phyloP scores from a whole-genome alignment of 2,113 vertebrate genomes.

The Sturnus vulgaris region DNA sequence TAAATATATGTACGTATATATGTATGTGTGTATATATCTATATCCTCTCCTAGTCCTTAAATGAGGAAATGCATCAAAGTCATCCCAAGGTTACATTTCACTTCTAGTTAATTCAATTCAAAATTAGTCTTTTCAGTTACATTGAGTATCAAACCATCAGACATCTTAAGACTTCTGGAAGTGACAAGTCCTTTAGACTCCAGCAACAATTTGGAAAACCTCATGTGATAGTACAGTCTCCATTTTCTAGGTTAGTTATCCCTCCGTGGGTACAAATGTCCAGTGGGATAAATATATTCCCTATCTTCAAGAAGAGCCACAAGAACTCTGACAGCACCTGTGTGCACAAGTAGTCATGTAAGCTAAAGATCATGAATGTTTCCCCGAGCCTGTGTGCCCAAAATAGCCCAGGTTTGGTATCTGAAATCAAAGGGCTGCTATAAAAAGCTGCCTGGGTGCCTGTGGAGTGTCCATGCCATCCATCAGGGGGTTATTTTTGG shows the following conservation, averaged over 20 bases:
- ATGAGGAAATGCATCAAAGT: not conserved
- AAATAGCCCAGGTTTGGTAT: conserved; percentile 84
- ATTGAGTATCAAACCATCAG: not conserved
- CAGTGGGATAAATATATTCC: not conserved
- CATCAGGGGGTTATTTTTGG: conserved; percentile 85
- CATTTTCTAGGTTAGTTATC: not conserved
- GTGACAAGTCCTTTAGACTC: not conserved
- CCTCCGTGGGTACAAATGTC: not conserved
- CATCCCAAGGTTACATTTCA: not conserved
- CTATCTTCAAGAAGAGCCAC: conserved; percentile 17
- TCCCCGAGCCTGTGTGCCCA: conserved; percentile 66
- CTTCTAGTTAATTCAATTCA: not conserved
- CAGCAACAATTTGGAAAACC: not conserved
- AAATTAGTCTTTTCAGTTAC: not conserved
- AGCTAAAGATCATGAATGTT: conserved; percentile 71
- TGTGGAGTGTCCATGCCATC: conserved; percentile 72
- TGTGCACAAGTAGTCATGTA: conserved; percentile 65
- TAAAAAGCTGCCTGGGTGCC: conserved; percentile 82
- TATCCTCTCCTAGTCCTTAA: not conserved
- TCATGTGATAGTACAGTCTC: not conserved
- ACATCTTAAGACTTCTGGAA: not conserved
- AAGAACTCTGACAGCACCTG: not conserved
- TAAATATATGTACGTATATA: rapidly evolving
- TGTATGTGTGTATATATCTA: not conserved
- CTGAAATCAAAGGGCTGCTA: conserved; percentile 87